Evolutionary conservation across 2,888 invertebrate genomes (phyloP).

Genomic region (Caenorhabditis angaria): DNA sequence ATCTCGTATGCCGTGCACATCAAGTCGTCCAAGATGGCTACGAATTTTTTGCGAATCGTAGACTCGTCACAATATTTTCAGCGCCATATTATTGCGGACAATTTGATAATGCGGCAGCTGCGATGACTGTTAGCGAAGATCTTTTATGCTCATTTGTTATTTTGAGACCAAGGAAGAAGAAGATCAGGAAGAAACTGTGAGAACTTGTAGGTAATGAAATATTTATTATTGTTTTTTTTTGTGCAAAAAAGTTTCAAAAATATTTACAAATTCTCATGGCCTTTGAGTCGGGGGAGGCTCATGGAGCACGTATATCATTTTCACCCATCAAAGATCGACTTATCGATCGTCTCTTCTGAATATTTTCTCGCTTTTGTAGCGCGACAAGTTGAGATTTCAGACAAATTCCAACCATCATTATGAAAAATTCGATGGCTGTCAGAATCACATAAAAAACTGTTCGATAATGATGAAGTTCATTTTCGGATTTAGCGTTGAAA

Average conservation of each 20-base stretch:
- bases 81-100: conserved; percentile 59
- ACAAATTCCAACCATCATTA: conserved; percentile 45
- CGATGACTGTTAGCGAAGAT: conserved; percentile 56
- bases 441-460: conserved; percentile 52
- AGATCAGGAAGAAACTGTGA: background rate
- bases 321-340: background rate
- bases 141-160: conserved; percentile 54
- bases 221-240: background rate
- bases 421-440: conserved; percentile 35
- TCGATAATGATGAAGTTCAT: conserved; percentile 39
- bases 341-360: conserved; percentile 35
- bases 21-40: conserved; percentile 77
- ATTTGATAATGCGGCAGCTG: conserved; percentile 65
- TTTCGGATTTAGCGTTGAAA: conserved; percentile 22
- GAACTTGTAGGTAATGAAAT: too few species aligned
- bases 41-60: conserved; percentile 75
- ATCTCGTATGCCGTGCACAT: conserved; percentile 61
- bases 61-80: conserved; percentile 58
- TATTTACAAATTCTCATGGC: background rate
- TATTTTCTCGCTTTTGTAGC: conserved; percentile 45
- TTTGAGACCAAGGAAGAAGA: background rate
- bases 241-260: background rate
- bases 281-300: background rate
- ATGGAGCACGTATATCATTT: background rate
- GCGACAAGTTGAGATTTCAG: conserved; percentile 57